These are phyloP conservation scores for Acanthosoma haemorrhoidale DNA, from an alignment of 2,888 invertebrate genomes.

Conservation along the genomic window DNA sequence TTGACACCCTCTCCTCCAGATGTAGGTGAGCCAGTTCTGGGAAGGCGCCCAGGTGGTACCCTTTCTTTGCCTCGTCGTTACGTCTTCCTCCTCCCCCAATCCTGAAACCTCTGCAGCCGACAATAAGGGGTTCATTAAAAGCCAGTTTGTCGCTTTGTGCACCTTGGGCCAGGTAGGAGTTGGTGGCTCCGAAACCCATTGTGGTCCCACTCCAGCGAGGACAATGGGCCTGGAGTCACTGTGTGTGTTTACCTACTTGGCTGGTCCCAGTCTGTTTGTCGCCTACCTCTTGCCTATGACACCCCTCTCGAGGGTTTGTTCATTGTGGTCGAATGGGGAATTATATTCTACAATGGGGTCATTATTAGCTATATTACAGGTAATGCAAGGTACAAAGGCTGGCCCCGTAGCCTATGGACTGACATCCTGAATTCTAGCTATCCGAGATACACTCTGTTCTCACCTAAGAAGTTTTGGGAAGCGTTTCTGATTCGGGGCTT, in stretches of 20 bases:
- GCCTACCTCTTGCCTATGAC: neutral
- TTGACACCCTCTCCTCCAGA: too few relatives aligned
- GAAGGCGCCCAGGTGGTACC: neutral
- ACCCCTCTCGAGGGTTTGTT: neutral
- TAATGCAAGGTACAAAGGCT: too few relatives aligned
- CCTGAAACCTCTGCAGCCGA: neutral
- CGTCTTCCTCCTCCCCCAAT: slow-evolving; percentile 3
- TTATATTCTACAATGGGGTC: neutral
- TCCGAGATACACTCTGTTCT: too few relatives aligned
- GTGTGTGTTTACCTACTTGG: slow-evolving; percentile 13
- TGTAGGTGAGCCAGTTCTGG: slow-evolving; percentile 3
- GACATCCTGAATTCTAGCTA: too few relatives aligned
- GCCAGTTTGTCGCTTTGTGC: slow-evolving; percentile 23
- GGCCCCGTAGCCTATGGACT: too few relatives aligned
- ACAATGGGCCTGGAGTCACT: neutral
- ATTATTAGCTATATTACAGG: too few relatives aligned
- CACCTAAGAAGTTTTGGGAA: too few relatives aligned
- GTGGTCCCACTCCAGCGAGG: neutral
- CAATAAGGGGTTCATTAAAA: slow-evolving; percentile 23
- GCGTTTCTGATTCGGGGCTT: too few relatives aligned
- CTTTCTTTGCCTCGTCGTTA: neutral
- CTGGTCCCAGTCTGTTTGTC: neutral
- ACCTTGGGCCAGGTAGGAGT: neutral
- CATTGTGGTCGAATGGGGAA: neutral
- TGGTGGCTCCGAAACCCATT: neutral